A percentile compares a stretch with the other conserved stretches of the same genome.
phyloP scores from a whole-genome alignment of 1,140 invertebrate species.

The Cherax quadricarinatus region DNA sequence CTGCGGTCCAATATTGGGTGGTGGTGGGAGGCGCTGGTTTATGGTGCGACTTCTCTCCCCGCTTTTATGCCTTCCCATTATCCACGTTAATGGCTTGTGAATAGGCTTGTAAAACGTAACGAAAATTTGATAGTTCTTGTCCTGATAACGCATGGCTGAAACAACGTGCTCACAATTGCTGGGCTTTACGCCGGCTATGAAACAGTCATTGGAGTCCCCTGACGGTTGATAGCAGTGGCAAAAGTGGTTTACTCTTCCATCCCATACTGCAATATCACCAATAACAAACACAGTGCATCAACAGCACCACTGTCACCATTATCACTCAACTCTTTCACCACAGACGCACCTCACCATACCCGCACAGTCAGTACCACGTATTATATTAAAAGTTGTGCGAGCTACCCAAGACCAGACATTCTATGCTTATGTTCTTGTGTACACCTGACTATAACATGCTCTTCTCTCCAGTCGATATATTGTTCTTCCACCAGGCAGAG shows the following conservation, averaged over 20 bases:
- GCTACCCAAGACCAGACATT: no score
- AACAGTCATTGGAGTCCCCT: neutral
- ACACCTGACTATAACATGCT: no score
- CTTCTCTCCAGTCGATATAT: no score
- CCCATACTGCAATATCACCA: no score
- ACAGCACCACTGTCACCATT: no score
- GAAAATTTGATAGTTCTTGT: conserved; percentile 37
- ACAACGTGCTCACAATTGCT: neutral
- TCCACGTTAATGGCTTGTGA: conserved; percentile 35
- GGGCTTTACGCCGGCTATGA: neutral
- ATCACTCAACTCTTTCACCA: no score
- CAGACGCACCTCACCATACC: no score
- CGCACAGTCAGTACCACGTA: no score
- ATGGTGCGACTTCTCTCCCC: neutral
- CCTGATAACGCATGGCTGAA: conserved; percentile 22
- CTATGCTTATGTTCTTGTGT: no score
- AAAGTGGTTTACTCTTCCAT: neutral
- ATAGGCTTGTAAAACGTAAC: conserved; percentile 45
- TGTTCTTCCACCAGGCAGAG: no score
- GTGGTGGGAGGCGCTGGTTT: neutral
- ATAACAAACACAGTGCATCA: no score
- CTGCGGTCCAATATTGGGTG: neutral
- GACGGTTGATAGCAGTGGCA: neutral
- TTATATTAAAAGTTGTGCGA: no score
- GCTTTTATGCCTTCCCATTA: conserved; percentile 37